Evolutionary conservation across 2,888 invertebrate species (phyloP).

Genomic region (Sesia bembeciformis): DNA sequence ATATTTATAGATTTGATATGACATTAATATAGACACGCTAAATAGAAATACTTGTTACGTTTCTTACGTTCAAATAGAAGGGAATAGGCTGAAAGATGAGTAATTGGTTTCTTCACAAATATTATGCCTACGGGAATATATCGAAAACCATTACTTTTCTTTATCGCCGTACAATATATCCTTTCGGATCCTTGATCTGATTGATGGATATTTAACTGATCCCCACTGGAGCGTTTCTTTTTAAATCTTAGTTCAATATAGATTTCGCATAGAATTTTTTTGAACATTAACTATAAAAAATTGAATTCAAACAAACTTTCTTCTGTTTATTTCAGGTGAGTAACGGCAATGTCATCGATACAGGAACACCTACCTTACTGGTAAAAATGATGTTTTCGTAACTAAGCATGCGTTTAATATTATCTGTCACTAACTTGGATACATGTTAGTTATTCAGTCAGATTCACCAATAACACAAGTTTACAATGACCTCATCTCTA

Average conservation of each 20-base stretch:
- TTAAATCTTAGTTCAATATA: no score
- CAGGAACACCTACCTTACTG: constrained; percentile 70
- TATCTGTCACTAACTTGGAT: not conserved
- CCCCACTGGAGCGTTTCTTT: no score
- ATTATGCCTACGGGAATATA: no score
- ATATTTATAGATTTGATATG: no score
- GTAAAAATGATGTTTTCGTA: constrained; percentile 47
- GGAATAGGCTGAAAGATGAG: no score
- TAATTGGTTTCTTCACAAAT: no score
- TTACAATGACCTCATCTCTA: constrained; percentile 6
- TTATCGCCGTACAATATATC: not conserved
- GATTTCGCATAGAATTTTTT: no score
- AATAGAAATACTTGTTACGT: no score
- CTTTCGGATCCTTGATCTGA: not conserved
- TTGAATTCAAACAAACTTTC: not conserved
- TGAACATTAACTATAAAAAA: no score
- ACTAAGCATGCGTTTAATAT: constrained; percentile 30
- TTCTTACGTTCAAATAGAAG: no score
- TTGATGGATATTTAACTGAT: no score
- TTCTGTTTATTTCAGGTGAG: constrained; percentile 63
- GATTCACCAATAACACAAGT: not conserved
- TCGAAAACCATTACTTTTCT: not conserved
- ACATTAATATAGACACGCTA: no score
- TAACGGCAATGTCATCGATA: constrained; percentile 75
- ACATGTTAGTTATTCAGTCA: not conserved